Conservation (phyloP, 1,140 invertebrate species). For the Anadara kagoshimensis region DNA sequence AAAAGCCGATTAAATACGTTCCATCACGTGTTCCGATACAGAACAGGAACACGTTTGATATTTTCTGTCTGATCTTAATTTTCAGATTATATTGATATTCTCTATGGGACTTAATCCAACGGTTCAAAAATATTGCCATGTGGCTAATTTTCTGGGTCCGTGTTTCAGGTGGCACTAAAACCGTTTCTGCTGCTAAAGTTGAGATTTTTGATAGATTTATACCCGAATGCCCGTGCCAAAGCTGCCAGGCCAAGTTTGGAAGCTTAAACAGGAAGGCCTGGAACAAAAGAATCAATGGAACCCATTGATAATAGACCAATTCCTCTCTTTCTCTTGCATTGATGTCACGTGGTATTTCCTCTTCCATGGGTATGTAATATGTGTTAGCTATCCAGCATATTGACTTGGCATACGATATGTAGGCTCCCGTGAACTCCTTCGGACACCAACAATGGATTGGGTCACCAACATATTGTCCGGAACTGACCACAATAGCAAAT, state of each 20-base stretch:
- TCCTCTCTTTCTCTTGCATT: constrained; percentile 21
- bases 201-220: constrained; percentile 29
- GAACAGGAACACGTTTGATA: constrained; percentile 46
- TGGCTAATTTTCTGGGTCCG: constrained; percentile 14
- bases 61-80: constrained; percentile 35
- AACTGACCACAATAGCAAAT: constrained; percentile 51
- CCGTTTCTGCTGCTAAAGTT: constrained; percentile 4
- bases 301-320: constrained; percentile 76
- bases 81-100: constrained; percentile 33
- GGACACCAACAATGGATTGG: constrained; percentile 73
- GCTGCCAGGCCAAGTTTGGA: constrained; percentile 31
- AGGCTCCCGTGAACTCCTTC: constrained; percentile 45
- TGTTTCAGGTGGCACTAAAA: constrained; percentile 13
- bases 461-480: constrained; percentile 74
- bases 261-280: constrained; percentile 79
- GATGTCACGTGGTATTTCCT: constrained; percentile 58
- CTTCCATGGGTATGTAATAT: constrained; percentile 72
- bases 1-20: constrained; percentile 73
- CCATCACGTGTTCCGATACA: constrained; percentile 72
- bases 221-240: constrained; percentile 24
- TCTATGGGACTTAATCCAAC: constrained; percentile 66
- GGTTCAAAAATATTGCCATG: constrained; percentile 28
- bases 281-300: constrained; percentile 73
- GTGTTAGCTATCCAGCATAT: constrained; percentile 73
- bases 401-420: constrained; percentile 47